Base-by-base conservation (phyloP, 2,113 vertebrate species). In the Catharus minimus region DNA sequence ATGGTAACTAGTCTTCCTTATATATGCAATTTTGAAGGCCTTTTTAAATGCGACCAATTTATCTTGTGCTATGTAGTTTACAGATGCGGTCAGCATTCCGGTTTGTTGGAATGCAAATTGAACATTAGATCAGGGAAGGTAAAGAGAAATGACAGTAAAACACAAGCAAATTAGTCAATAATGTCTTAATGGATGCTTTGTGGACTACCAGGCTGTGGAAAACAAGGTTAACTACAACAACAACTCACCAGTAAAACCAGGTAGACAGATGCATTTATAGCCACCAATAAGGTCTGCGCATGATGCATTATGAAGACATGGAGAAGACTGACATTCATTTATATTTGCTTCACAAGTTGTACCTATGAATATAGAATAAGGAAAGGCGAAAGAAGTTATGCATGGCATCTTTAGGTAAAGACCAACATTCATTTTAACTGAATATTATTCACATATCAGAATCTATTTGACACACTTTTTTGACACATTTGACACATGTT, bases 261-360 rank as follows among this genome's bases (percentile, higher is more conserved):
- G 49, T 65, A 67, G 57, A 86, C 97, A 98, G 64, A 92, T 16
- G 55, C 97, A 98, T 92, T 95, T 72, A 36, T 97, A 98, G 73
- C 97, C 91, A 33, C 82, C 77, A 49, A 92, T 60, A n/a, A 98
- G 90, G 82, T 98, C 97, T 84, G 95, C 27, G 89, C 97, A 98
- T 2, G 95, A 97, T 66, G 96, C 96, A 26, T 96, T 97, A 91
- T 98, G 96, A 57, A 96, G 87, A 82, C 97, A 98, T 15, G 97
- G 97, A 36, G 95, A 98, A n/a, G 96, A 98, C 11, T 94, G 83
- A 83, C 97, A 98, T 89, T 98, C 97, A 52, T 98, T 97, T 87
- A 97, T 90, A 86, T 98, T 97, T 93, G 97, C 95, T 96, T 99
- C 97, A 98, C 97, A 98, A 84, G 94, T 90, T 75, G 79, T 55